Evolutionary conservation across 2,797 vertebrate genomes (phyloP), one percentile per base, ranked within the genome.

Genomic region (Microhierax caerulescens): DNA sequence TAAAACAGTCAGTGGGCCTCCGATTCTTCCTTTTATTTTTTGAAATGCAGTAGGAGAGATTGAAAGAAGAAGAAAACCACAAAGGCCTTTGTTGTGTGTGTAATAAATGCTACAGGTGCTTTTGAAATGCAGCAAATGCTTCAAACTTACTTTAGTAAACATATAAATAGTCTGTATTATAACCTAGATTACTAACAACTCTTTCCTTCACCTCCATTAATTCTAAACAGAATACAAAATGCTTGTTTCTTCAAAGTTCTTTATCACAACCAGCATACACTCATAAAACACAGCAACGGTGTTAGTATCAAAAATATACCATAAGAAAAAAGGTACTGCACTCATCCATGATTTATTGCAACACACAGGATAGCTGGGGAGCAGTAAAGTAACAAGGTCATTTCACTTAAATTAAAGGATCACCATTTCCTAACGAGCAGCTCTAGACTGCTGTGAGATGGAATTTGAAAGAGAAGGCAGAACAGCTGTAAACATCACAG

Each of bases 401-500:
- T 95, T 95, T 97, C 70, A 67, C 94, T 96, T 88, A 94, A 94
- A 91, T 75, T 83, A 89, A 85, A 75, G 61, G 90, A 88, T 91
- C 59, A 77, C 84, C 50, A 85, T 90, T 94, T 90, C 91, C 74
- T 78, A 88, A 94, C 4, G 13, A 98, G 96, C 97, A 97, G 98
- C 95, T 87, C 88, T 47, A 63, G 93, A 97, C 97, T 98, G 97
- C 96, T 96, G 96, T 69, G 90, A 78, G 83, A 74, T 63, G 76
- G 88, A 95, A 97, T 97, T 95, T 90, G 80, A 85, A 97, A 93
- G 94, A 97, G 96, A 95, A 97, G 94, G 87, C 95, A 88, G 95
- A 98, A 98, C 98, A 99, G 98, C 98, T 99, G 98, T 98, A 98
- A 97, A 98, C 97, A 97, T 97, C 97, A 97, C 90, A 97, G 97